Evolutionary conservation across 1,140 invertebrate species (phyloP).

Genomic region (Hyles euphorbiae): DNA sequence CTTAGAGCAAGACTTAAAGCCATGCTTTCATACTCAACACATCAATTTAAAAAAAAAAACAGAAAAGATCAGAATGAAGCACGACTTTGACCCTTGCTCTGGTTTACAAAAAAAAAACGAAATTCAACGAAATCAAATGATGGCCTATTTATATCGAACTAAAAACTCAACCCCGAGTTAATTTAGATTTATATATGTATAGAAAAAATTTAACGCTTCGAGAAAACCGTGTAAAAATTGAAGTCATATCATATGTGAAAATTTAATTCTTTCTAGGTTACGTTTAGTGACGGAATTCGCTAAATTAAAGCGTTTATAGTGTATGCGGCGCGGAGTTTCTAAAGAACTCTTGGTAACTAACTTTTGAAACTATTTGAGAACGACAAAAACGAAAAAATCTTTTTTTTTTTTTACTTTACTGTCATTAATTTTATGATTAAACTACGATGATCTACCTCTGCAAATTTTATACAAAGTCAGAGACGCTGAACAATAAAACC

Average conservation of each 20-base stretch:
- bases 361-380: too few relatives aligned
- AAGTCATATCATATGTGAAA: slow-evolving; percentile 61
- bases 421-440: too few relatives aligned
- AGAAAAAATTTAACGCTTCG: too few relatives aligned
- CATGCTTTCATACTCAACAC: background rate
- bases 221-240: too few relatives aligned
- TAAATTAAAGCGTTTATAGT: slow-evolving; percentile 16
- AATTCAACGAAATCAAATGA: slow-evolving; percentile 4
- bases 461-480: too few relatives aligned
- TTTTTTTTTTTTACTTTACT: too few relatives aligned
- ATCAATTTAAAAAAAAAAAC: background rate
- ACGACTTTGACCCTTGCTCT: background rate
- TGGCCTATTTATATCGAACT: slow-evolving; percentile 24
- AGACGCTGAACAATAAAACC: too few relatives aligned
- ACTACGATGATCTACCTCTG: too few relatives aligned
- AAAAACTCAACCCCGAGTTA: slow-evolving; percentile 2
- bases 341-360: too few relatives aligned
- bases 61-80: background rate
- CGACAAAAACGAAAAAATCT: too few relatives aligned
- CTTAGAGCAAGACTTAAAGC: slow-evolving; percentile 2
- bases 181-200: too few relatives aligned
- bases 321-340: background rate
- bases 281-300: slow-evolving; percentile 32
- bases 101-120: slow-evolving; percentile 2
- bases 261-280: slow-evolving; percentile 30